Conservation (phyloP, 2,888 invertebrate genomes). For the Cosmia pyralina region DNA sequence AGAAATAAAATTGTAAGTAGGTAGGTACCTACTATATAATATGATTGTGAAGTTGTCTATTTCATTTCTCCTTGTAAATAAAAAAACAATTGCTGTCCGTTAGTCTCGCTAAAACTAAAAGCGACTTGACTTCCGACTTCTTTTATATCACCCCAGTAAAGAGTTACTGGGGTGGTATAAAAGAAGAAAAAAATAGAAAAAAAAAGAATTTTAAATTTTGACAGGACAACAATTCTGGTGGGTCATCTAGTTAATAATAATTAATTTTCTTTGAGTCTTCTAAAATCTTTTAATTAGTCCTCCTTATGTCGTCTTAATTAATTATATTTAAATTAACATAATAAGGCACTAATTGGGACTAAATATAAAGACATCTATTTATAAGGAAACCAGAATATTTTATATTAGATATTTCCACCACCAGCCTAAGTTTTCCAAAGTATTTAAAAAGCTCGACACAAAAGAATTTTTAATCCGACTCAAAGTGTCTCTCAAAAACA, state of each 20-base stretch:
- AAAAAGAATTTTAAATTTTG: too few relatives aligned
- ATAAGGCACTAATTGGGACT: not conserved
- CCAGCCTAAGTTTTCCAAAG: not conserved
- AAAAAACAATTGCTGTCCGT: too few relatives aligned
- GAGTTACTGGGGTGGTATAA: too few relatives aligned
- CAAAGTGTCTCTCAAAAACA: conserved; percentile 30
- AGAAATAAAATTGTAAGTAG: too few relatives aligned
- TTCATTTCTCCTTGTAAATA: not conserved
- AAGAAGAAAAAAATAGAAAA: too few relatives aligned
- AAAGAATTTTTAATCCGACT: conserved; percentile 22
- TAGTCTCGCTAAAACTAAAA: too few relatives aligned
- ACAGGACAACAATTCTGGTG: too few relatives aligned
- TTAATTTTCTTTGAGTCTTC: not conserved
- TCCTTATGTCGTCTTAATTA: not conserved
- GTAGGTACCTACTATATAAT: not conserved
- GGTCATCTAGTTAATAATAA: too few relatives aligned
- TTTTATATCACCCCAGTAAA: too few relatives aligned
- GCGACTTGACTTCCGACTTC: too few relatives aligned
- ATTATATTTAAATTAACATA: not conserved
- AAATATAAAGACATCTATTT: not conserved
- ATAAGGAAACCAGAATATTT: not conserved
- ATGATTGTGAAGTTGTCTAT: not conserved
- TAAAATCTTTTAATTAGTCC: not conserved
- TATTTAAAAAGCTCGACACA: not conserved
- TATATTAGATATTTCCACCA: not conserved